A percentile compares a stretch with the other conserved stretches of the same genome.
Conservation (phyloP, 2,113 vertebrate genomes). For the Abramis brama region DNA sequence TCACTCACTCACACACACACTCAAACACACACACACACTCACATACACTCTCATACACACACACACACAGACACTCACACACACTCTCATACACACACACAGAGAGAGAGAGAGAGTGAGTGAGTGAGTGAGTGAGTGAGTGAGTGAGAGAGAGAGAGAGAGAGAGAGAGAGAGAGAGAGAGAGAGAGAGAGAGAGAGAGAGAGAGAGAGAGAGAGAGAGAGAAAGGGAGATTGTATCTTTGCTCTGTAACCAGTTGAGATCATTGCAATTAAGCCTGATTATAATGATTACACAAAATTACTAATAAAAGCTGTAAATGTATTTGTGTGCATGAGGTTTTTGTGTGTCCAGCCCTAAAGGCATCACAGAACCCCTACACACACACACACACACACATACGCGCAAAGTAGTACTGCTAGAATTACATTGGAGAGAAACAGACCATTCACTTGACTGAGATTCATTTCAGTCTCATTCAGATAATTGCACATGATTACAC, state of each 20-base stretch:
- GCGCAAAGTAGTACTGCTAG: conserved; percentile 2
- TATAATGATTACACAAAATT: conserved; percentile 36
- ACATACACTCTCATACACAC: conserved; percentile 14
- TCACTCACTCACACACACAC: conserved; percentile 17
- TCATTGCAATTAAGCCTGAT: conserved; percentile 18
- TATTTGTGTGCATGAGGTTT: background rate
- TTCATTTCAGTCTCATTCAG: conserved; percentile 30
- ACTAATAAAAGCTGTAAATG: conserved; percentile 24
- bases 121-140: too few relatives aligned
- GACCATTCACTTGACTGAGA: conserved; percentile 31
- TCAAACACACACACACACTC: background rate
- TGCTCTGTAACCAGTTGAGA: background rate
- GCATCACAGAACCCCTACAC: background rate
- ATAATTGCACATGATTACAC: conserved; percentile 38
- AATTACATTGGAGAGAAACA: conserved; percentile 24
- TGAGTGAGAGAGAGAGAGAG: too few relatives aligned
- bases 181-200: too few relatives aligned
- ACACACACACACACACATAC: background rate
- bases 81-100: conserved; percentile 4
- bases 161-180: background rate
- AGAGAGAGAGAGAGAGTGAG: too few relatives aligned
- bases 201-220: too few relatives aligned
- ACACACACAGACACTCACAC: conserved; percentile 29
- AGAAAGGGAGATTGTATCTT: background rate
- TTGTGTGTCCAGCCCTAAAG: conserved; percentile 21